Evolutionary conservation across 2,888 invertebrate species (phyloP).

Genomic region (Sinohyriopsis cumingii): DNA sequence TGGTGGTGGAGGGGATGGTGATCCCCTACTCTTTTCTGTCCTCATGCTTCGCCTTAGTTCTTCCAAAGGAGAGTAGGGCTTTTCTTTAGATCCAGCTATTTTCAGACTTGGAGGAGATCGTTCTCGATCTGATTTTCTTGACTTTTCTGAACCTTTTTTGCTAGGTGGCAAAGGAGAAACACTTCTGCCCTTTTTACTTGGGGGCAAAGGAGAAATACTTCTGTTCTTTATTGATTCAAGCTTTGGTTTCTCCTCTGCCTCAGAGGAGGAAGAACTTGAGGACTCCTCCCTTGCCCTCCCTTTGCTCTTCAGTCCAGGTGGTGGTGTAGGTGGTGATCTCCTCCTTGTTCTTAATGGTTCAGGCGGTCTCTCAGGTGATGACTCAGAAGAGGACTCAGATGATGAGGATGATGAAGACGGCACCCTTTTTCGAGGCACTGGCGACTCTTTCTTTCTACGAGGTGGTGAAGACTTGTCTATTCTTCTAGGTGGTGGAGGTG

Average conservation of each 20-base stretch:
- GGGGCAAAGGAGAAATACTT: too few species aligned
- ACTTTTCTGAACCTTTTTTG: background rate
- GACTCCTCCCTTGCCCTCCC: slow-evolving; percentile 1
- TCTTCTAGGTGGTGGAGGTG: slow-evolving; percentile 1
- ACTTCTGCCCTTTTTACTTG: too few species aligned
- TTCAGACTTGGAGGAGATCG: background rate
- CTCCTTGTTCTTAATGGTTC: background rate
- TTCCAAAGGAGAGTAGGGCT: too few species aligned
- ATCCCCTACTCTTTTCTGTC: background rate
- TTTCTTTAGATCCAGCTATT: background rate
- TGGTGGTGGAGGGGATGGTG: slow-evolving; percentile 13
- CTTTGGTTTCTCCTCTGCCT: background rate
- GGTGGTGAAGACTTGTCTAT: background rate
- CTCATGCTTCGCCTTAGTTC: too few species aligned
- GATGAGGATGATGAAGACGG: slow-evolving; percentile 16
- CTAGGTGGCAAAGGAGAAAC: too few species aligned
- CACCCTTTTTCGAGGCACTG: background rate
- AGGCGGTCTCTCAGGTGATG: slow-evolving; percentile 29
- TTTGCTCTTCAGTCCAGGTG: slow-evolving; percentile 6
- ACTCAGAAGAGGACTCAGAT: slow-evolving; percentile 19
- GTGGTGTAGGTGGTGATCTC: too few species aligned
- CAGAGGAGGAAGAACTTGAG: slow-evolving; percentile 6
- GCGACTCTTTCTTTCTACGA: slow-evolving; percentile 1
- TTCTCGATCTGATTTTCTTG: background rate
- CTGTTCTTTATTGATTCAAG: background rate